Evolutionary conservation across 2,888 invertebrate species (phyloP), one percentile per base, ranked within the genome.

Genomic region (Diplolepis rosae): DNA sequence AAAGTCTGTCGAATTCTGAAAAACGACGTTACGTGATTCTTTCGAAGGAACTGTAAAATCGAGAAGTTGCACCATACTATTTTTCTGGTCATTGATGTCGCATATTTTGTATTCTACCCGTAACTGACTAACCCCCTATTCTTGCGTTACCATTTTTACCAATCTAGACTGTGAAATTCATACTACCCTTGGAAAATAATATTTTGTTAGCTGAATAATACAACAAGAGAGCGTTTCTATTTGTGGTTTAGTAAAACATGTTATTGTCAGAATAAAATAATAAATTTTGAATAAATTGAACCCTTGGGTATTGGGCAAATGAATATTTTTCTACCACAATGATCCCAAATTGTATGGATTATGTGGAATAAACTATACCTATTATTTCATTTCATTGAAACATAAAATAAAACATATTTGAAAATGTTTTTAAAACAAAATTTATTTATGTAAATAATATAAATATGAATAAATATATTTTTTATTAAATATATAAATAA

Each of bases 1-100:
- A 61, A 61, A 61, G 61, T 61, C 61, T 61, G 61, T 61, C 61
- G 61, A 61, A 61, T 39, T 39, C 61, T 61, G 61, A 61, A 61
- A 61, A 61, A 61, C 61, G 61, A 61, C 61, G 35, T 24, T 61
- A 61, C 61, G 61, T 61, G 61, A 61, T 61, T 61, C 61, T 24
- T 24, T 61, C 35, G 22, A 61, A 39, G 61, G 22, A 35, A 61
- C 13, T 22, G 39, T 27, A 27, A 61, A 61, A 61, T 61, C 61
- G n/a, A 61, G 24, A 27, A 61, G 35, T 61, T 61, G 39, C 39
- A 39, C 24, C 35, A 18, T 24, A 35, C 35, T 22, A 61, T 39
- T 56, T 61, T n/a, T 35, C 6, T 61, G 61, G 35, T 39, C 24
- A 24, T 35, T 7, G n/a, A 39, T 4, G 32, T 18, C 54, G 11